Percentiles rank a stretch among this genome's conserved stretches.
Evolutionary conservation across 2,888 invertebrate species (phyloP).

Genomic region (Hofmannophila pseudospretella): DNA sequence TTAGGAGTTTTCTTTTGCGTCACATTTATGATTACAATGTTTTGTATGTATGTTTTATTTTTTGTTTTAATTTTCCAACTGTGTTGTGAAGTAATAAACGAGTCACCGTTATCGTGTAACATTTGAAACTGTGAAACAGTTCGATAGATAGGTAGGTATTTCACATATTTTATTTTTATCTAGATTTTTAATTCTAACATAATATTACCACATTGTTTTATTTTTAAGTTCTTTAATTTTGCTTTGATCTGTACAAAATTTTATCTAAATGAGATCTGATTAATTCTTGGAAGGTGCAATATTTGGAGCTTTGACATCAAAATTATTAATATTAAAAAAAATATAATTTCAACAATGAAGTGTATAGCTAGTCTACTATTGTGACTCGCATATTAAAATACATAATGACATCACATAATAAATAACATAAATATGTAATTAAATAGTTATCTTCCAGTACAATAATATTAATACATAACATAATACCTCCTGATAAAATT

Average conservation of each 20-base stretch:
- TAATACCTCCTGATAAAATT: slow-evolving; percentile 69
- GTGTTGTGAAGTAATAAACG: slow-evolving; percentile 56
- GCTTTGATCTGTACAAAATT: slow-evolving; percentile 72
- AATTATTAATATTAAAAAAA: neutral
- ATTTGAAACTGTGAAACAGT: slow-evolving; percentile 63
- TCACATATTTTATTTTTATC: slow-evolving; percentile 57
- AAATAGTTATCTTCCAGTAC: slow-evolving; percentile 47
- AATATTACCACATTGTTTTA: slow-evolving; percentile 59
- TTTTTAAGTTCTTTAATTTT: slow-evolving; percentile 71
- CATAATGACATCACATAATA: slow-evolving; percentile 49
- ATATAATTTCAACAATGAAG: neutral
- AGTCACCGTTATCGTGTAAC: slow-evolving; percentile 52
- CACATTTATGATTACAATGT: slow-evolving; percentile 13
- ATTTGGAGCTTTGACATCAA: slow-evolving; percentile 12
- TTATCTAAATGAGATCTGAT: slow-evolving; percentile 66
- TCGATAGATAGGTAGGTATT: slow-evolving; percentile 54
- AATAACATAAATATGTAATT: slow-evolving; percentile 27
- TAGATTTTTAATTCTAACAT: slow-evolving; percentile 65
- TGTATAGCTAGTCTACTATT: neutral
- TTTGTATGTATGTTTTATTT: slow-evolving; percentile 10
- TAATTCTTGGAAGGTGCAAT: slow-evolving; percentile 44
- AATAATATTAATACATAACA: slow-evolving; percentile 38
- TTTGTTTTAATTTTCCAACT: slow-evolving; percentile 32
- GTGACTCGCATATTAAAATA: neutral
- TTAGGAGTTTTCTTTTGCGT: slow-evolving; percentile 6